Conservation (phyloP, 2,113 vertebrate genomes). For the Colistium nudipinnis region DNA sequence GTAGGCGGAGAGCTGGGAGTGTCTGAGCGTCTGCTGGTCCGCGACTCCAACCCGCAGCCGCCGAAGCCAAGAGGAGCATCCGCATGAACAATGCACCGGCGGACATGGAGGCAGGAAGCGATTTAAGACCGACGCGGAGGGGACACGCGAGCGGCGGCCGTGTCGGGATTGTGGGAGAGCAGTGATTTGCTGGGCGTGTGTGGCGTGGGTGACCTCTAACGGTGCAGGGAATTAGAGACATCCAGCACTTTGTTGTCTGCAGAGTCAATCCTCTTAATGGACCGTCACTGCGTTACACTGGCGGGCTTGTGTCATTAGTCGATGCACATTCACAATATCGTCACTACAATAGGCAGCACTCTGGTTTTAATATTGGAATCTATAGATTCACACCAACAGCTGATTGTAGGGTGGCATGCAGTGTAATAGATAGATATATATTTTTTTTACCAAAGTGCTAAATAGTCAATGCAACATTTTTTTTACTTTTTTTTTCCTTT, state of each 20-base stretch:
- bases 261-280: constrained; percentile 30
- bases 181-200: constrained; percentile 42
- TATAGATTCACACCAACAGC: background rate
- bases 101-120: constrained; percentile 3
- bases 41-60: constrained; percentile 40
- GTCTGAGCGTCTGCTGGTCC: constrained; percentile 68
- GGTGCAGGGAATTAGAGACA: constrained; percentile 51
- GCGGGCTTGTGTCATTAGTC: constrained; percentile 1
- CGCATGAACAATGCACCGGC: constrained; percentile 66
- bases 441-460: constrained; percentile 22
- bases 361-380: background rate
- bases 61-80: constrained; percentile 56
- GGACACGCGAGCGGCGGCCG: background rate
- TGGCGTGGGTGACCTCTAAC: constrained; percentile 72
- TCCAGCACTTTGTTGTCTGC: constrained; percentile 54
- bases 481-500: too few relatives aligned
- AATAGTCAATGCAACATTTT: constrained; percentile 18
- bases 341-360: background rate
- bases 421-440: background rate
- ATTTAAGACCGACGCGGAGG: constrained; percentile 15
- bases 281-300: background rate
- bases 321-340: background rate
- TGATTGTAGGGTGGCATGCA: constrained; percentile 8
- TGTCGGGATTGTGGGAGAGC: constrained; percentile 2
- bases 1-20: constrained; percentile 69